Evolutionary conservation across 2,888 invertebrate species (phyloP), one percentile per base, ranked within the genome.

Genomic region (Eudemis profundana): DNA sequence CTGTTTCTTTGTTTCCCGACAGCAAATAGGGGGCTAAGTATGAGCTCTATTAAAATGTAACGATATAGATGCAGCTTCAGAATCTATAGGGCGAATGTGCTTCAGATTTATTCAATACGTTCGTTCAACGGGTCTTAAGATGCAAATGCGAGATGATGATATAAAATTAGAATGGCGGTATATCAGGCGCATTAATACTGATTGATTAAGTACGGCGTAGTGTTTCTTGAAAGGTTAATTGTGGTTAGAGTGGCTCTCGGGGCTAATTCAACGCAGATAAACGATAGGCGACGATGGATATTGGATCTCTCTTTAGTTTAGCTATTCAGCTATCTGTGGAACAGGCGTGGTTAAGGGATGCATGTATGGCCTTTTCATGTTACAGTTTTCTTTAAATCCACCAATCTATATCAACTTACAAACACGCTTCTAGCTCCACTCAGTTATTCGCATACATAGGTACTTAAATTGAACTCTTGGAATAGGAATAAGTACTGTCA

Each of bases 21-120:
- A 70, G 68, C 68, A 60, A 60, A 67, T 69, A 66, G 61, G 68
- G 66, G 56, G 67, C 67, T 70, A 67, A 69, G 64, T 68, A 71
- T 73, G 72, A 74, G 74, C 76, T 76, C 82, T 78, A 83, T 83
- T 82, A 81, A 81, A 81, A 75, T 73, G 76, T 73, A 77, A 75
- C 77, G 74, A 77, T 76, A 73, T 75, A 77, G 74, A 79, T 76
- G 77, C 78, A 75, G 78, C 74, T 72, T 42, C 42, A 56, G 42
- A 42, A 56, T 27, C 42, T 27, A 29, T 56, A 42, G 29, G 56
- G 42, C 56, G 10, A 56, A 56, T 29, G 56, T 56, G 17, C 29
- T 29, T n/a, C 4, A 19, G 17, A n/a, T 29, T 42, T 29, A 19
- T 19, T n/a, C 42, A 44, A 56, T 56, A 15, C 15, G 17, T 29